These are phyloP conservation scores for Semicossyphus pulcher DNA, from an alignment of 2,113 vertebrate species.

Conservation along the genomic window DNA sequence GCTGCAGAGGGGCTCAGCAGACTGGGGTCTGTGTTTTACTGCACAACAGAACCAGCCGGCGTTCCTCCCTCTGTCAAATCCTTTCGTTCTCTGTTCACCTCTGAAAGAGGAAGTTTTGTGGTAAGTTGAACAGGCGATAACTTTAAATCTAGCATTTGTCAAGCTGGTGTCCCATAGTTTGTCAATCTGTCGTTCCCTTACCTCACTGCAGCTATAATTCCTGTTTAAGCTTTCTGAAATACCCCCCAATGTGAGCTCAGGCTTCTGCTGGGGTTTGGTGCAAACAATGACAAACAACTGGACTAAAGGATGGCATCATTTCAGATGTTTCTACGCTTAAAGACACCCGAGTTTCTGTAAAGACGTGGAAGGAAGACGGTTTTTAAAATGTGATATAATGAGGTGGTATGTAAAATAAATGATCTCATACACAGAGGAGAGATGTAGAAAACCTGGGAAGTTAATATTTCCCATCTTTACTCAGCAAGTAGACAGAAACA, in stretches of 20 bases:
- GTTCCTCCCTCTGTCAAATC: conserved; percentile 11
- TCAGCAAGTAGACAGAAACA: too few relatives aligned
- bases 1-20: conserved; percentile 48
- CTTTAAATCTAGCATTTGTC: conserved; percentile 32
- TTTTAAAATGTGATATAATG: too few relatives aligned
- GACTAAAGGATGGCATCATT: not conserved
- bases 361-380: not conserved
- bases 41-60: conserved; percentile 19
- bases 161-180: conserved; percentile 24
- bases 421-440: not conserved
- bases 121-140: not conserved
- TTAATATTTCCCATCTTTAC: too few relatives aligned
- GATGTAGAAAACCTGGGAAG: not conserved
- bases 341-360: not conserved
- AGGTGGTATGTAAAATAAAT: too few relatives aligned
- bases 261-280: conserved; percentile 9
- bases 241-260: conserved; percentile 28
- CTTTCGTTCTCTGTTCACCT: conserved; percentile 12
- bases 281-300: conserved; percentile 45
- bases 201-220: conserved; percentile 40
- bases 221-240: conserved; percentile 36
- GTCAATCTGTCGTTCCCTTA: conserved; percentile 33
- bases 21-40: conserved; percentile 20
- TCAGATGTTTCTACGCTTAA: not conserved
- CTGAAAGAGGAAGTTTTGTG: conserved; percentile 26